Conservation (phyloP, 2,113 vertebrate species). For the Lamprologus sp. region DNA sequence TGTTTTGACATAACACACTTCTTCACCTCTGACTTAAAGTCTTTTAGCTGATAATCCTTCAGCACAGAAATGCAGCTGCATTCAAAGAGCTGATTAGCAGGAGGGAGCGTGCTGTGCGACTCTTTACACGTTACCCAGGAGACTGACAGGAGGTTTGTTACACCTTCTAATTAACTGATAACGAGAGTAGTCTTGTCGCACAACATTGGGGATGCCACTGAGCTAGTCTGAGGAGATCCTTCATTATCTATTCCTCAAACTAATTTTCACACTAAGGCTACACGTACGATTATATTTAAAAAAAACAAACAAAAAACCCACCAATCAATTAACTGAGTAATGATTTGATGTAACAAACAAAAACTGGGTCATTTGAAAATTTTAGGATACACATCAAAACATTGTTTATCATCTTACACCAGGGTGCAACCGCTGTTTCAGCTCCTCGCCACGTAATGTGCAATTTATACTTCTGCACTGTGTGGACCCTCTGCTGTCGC, state of each 20-base stretch:
- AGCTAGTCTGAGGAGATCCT: not conserved
- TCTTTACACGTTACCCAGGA: not conserved
- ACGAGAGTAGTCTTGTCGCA: not conserved
- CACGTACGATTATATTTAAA: not conserved
- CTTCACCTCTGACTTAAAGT: not conserved
- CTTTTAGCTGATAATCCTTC: not conserved
- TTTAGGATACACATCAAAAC: not conserved
- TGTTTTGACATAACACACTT: not conserved
- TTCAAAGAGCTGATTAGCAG: constrained; percentile 21
- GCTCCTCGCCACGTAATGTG: not conserved
- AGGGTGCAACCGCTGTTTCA: not conserved
- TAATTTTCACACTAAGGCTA: not conserved
- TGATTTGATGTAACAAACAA: not conserved
- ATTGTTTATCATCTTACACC: not conserved
- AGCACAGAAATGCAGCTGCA: not conserved
- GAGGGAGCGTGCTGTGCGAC: not conserved
- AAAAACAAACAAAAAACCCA: no score
- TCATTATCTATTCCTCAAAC: not conserved
- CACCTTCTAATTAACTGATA: not conserved
- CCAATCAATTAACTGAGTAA: not conserved
- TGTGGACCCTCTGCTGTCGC: not conserved
- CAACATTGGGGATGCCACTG: not conserved
- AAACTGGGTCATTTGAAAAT: not conserved
- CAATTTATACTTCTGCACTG: not conserved
- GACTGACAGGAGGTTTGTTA: not conserved